phyloP scores from a whole-genome alignment of 2,113 vertebrate genomes.

The Megaceryle maxima region DNA sequence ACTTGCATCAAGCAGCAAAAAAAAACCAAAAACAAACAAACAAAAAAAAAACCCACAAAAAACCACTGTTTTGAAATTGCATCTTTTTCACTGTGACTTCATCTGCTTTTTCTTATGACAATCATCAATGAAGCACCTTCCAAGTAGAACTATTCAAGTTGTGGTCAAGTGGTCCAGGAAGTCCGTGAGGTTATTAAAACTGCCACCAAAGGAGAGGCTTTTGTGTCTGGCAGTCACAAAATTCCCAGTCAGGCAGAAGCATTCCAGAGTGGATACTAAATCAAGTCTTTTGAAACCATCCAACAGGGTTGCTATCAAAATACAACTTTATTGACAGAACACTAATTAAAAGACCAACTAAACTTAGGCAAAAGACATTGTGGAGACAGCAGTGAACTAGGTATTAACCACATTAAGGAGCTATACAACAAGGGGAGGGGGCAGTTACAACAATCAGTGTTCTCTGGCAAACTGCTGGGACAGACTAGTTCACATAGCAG shows the following conservation, averaged over 20 bases:
- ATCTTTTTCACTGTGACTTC: not conserved
- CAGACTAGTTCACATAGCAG: not conserved
- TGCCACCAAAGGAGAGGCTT: not conserved
- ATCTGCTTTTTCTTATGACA: not conserved
- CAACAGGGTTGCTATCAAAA: not conserved
- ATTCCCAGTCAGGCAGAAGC: not conserved
- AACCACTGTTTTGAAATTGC: too few relatives aligned
- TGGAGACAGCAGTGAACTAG: not conserved
- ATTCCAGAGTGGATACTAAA: not conserved
- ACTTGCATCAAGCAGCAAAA: not conserved
- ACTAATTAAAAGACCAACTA: not conserved
- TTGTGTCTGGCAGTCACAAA: not conserved
- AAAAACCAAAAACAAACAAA: too few relatives aligned
- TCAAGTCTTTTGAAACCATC: not conserved
- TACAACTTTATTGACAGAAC: conserved; percentile 33
- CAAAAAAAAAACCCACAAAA: too few relatives aligned
- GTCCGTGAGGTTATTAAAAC: not conserved
- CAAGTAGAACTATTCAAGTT: not conserved
- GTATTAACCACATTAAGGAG: not conserved
- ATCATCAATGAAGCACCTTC: not conserved
- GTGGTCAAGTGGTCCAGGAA: not conserved
- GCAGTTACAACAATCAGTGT: not conserved
- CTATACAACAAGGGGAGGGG: not conserved
- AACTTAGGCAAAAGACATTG: not conserved
- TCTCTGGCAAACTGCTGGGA: not conserved